Evolutionary conservation across 2,888 invertebrate species (phyloP).

Genomic region (Agonum fuliginosum): DNA sequence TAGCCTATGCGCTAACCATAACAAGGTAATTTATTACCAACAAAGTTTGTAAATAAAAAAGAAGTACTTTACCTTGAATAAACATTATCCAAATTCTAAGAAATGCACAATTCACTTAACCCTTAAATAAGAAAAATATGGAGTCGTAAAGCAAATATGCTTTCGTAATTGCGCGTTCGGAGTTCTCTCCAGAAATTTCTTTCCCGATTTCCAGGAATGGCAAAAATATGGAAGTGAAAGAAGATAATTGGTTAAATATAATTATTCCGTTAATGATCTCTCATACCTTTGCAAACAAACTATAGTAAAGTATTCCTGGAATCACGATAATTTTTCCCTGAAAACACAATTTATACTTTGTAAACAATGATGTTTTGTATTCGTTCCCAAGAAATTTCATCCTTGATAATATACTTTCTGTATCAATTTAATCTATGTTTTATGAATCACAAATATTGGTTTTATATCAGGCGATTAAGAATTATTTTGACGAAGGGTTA

Average conservation of each 20-base stretch:
- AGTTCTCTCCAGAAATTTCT: constrained; percentile 28
- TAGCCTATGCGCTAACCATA: too few relatives aligned
- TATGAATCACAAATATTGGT: constrained; percentile 32
- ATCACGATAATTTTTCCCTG: constrained; percentile 14
- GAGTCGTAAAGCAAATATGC: constrained; percentile 28
- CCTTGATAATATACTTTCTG: background rate
- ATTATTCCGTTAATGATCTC: constrained; percentile 35
- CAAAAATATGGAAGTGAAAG: constrained; percentile 31
- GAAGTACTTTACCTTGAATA: background rate
- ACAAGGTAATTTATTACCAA: too few relatives aligned
- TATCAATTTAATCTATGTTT: constrained; percentile 29
- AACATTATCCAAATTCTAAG: background rate
- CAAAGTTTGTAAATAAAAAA: background rate
- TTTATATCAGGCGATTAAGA: constrained; percentile 10
- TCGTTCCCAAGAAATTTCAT: constrained; percentile 20
- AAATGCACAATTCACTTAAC: background rate
- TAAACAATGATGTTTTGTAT: constrained; percentile 26
- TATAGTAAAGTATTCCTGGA: constrained; percentile 18
- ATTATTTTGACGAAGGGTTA: background rate
- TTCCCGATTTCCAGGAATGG: constrained; percentile 20
- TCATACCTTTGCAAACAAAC: constrained; percentile 5
- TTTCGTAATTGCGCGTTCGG: constrained; percentile 5
- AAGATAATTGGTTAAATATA: constrained; percentile 41
- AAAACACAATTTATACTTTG: constrained; percentile 38
- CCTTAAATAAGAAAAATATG: background rate